phyloP scores from a whole-genome alignment of 30 jellyfish, hydroid and myxozoan genomes.

The Sanderia malayensis region DNA sequence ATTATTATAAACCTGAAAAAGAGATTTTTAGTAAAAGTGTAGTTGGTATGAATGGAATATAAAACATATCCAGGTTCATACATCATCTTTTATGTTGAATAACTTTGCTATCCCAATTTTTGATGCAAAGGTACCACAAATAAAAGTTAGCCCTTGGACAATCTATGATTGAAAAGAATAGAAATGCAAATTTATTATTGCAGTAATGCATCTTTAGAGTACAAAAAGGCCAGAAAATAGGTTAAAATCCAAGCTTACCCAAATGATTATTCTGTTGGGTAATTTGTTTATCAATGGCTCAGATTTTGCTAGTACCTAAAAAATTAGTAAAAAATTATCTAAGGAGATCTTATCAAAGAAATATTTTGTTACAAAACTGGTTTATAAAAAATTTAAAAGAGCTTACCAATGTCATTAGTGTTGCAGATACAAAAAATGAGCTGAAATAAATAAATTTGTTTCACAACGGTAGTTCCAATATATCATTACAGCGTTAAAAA shows the following conservation, averaged over 20 bases:
- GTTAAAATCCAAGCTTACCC: conserved; percentile 76
- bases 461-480: not conserved
- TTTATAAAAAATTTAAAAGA: not conserved
- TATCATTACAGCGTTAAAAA: not conserved
- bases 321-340: not conserved
- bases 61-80: no score
- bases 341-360: not conserved
- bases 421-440: conserved; percentile 93
- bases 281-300: conserved; percentile 65
- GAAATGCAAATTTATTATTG: not conserved
- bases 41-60: no score
- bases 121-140: conserved; percentile 51
- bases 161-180: conserved; percentile 30
- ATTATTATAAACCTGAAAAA: no score
- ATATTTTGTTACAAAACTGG: not conserved
- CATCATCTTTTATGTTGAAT: conserved; percentile 92
- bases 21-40: no score
- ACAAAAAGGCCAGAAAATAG: no score
- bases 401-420: conserved; percentile 76
- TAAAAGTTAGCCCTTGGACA: conserved; percentile 60
- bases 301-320: conserved; percentile 59
- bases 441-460: conserved; percentile 56
- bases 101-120: conserved; percentile 76
- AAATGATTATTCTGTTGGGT: conserved; percentile 75
- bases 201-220: no score